Conservation (phyloP, 2,888 invertebrate genomes). For the Escarpia spicata region DNA sequence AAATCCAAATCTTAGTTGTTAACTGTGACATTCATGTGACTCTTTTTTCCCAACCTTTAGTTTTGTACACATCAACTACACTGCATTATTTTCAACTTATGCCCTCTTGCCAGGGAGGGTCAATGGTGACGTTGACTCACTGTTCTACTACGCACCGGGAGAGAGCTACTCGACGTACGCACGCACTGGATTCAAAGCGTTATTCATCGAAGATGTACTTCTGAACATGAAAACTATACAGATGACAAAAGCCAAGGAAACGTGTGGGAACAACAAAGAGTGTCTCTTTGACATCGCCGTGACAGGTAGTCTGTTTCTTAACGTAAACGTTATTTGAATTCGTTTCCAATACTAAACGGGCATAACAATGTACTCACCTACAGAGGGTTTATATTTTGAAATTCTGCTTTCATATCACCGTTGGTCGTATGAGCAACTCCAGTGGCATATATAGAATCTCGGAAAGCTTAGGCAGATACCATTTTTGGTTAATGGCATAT, state of each 20-base stretch:
- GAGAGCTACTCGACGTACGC: background rate
- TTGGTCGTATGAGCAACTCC: too few relatives aligned
- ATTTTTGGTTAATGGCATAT: too few relatives aligned
- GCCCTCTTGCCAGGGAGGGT: background rate
- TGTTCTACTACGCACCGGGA: background rate
- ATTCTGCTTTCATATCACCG: too few relatives aligned
- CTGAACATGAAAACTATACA: background rate
- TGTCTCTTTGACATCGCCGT: conserved; percentile 24
- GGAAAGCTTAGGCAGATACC: too few relatives aligned
- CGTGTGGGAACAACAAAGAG: conserved; percentile 21
- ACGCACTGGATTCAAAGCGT: background rate
- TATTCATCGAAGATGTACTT: background rate
- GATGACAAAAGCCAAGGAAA: background rate
- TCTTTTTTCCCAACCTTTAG: background rate
- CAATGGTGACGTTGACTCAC: background rate
- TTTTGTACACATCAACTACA: background rate
- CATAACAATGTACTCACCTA: too few relatives aligned
- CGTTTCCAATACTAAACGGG: too few relatives aligned
- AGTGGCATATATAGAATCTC: too few relatives aligned
- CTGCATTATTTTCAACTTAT: background rate
- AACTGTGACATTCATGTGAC: background rate
- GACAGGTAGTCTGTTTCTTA: background rate
- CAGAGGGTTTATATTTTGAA: too few relatives aligned
- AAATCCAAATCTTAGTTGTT: background rate
- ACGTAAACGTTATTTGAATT: background rate